Percentiles rank a stretch among this genome's conserved stretches.
Evolutionary conservation across 2,113 vertebrate genomes (phyloP).

Genomic region (Mormyrus iriodes): DNA sequence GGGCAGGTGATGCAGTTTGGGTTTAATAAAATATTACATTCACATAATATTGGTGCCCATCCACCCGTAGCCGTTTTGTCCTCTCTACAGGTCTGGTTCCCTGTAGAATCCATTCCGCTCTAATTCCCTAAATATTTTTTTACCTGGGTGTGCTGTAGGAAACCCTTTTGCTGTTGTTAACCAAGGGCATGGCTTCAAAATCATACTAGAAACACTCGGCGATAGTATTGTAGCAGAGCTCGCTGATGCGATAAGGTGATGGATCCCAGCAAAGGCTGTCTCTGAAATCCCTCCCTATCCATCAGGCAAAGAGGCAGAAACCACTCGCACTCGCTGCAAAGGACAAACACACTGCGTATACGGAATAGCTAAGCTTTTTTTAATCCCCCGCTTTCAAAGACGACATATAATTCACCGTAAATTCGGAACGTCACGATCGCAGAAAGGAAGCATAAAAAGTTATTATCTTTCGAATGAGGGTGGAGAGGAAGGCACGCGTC

Average conservation of each 20-base stretch:
- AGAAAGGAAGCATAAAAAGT: constrained; percentile 25
- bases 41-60: neutral
- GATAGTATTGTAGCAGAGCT: neutral
- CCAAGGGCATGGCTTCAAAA: neutral
- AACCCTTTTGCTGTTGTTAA: neutral
- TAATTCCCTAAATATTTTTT: neutral
- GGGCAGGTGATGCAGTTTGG: neutral
- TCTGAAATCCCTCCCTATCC: neutral
- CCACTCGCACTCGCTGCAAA: neutral
- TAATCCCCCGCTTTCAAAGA: constrained; percentile 4
- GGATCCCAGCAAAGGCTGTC: neutral
- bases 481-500: neutral
- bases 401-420: constrained; percentile 16
- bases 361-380: neutral
- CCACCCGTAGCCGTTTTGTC: neutral
- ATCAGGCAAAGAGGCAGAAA: neutral
- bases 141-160: neutral
- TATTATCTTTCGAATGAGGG: constrained; percentile 43
- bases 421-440: constrained; percentile 14
- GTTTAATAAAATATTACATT: neutral
- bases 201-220: neutral
- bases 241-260: neutral
- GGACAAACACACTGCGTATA: neutral
- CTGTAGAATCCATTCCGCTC: neutral
- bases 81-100: neutral